Conservation (phyloP, 2,113 vertebrate species). For the Cisticola juncidis region DNA sequence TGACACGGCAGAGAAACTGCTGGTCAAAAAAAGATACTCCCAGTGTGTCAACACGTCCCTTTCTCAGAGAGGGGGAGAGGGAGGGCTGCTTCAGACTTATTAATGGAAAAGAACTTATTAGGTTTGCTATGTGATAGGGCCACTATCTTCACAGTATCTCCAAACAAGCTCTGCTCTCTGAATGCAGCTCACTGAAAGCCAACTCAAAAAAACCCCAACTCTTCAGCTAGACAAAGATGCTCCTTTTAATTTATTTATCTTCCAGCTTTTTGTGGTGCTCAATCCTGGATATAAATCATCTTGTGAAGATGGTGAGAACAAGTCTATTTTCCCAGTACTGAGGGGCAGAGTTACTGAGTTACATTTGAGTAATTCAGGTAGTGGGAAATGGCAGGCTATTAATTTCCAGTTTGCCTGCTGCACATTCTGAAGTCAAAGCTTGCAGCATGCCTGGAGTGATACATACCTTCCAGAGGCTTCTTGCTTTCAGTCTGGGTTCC, state of each 20-base stretch:
- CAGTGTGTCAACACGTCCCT: not conserved
- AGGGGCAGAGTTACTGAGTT: not conserved
- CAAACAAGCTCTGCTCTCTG: not conserved
- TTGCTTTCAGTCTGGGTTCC: conserved; percentile 69
- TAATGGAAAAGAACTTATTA: not conserved
- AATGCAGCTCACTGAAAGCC: not conserved
- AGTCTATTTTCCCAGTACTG: not conserved
- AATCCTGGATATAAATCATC: not conserved
- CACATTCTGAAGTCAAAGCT: not conserved
- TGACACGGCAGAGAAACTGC: not conserved
- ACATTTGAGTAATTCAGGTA: not conserved
- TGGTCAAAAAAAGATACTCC: not conserved
- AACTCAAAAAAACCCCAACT: not conserved
- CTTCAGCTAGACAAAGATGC: not conserved
- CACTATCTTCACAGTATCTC: not conserved
- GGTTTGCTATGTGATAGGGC: not conserved
- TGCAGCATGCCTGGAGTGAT: not conserved
- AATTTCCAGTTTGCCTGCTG: not conserved
- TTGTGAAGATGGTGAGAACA: not conserved
- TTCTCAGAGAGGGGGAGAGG: not conserved
- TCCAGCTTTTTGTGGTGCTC: not conserved
- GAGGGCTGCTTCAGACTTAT: not conserved
- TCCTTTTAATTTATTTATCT: not conserved
- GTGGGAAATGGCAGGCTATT: conserved; percentile 1
- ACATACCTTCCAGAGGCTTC: conserved; percentile 72